Conservation (phyloP, 2,113 vertebrate genomes). For the Cisticola juncidis region DNA sequence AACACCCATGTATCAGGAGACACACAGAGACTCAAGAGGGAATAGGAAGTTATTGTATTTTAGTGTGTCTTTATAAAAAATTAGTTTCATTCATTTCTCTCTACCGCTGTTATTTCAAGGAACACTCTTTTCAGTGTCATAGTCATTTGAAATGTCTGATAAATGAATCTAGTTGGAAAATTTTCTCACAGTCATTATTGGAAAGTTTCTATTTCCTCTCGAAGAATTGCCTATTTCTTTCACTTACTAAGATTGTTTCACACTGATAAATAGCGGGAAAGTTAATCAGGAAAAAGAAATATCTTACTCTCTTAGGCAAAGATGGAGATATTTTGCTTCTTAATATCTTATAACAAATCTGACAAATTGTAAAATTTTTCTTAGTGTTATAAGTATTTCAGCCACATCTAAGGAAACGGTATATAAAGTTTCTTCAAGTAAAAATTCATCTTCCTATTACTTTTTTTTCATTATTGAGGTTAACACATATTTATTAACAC, state of each 20-base stretch:
- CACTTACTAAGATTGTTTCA: neutral
- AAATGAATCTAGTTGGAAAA: neutral
- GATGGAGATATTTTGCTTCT: neutral
- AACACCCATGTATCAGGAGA: neutral
- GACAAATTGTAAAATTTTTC: neutral
- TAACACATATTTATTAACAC: neutral
- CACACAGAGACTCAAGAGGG: neutral
- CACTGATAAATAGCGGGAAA: neutral
- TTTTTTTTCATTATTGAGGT: neutral
- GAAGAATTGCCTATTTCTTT: slow-evolving; percentile 12
- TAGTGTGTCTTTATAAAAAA: slow-evolving; percentile 6
- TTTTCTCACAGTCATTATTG: neutral
- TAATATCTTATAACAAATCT: neutral
- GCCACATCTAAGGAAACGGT: neutral
- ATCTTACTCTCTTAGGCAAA: neutral
- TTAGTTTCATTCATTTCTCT: neutral
- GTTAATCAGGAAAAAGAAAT: neutral
- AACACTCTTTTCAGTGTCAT: neutral
- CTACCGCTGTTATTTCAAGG: neutral
- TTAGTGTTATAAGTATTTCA: neutral
- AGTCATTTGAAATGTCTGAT: neutral
- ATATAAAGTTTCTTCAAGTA: neutral
- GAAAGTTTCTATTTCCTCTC: neutral
- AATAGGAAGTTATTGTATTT: slow-evolving; percentile 1
- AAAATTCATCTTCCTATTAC: neutral